phyloP scores from a whole-genome alignment of 2,113 vertebrate species.

The Cyanistes caeruleus region DNA sequence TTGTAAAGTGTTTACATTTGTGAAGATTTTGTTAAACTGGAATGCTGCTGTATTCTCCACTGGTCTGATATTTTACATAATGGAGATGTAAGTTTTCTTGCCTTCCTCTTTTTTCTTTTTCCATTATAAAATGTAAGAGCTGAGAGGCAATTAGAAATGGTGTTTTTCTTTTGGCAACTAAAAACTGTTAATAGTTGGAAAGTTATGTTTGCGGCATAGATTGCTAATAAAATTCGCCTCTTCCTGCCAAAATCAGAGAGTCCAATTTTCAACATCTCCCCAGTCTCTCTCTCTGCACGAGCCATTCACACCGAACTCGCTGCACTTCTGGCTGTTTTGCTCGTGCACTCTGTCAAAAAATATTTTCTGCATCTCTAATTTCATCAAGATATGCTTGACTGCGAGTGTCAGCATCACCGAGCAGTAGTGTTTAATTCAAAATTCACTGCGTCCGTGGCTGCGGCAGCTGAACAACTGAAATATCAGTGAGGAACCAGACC shows the following conservation, averaged over 20 bases:
- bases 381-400: conserved; percentile 76
- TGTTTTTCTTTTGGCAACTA: conserved; percentile 72
- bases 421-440: conserved; percentile 67
- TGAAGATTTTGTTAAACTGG: neutral
- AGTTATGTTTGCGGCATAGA: conserved; percentile 73
- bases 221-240: conserved; percentile 77
- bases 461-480: conserved; percentile 57
- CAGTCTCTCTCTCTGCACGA: conserved; percentile 43
- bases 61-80: neutral
- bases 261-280: conserved; percentile 76
- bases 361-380: conserved; percentile 80
- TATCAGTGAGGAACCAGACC: conserved; percentile 64
- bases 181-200: conserved; percentile 74
- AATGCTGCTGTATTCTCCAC: neutral
- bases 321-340: conserved; percentile 71
- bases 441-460: neutral
- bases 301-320: conserved; percentile 40
- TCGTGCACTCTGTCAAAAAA: conserved; percentile 72
- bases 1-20: neutral
- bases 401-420: conserved; percentile 65
- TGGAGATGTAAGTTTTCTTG: conserved; percentile 18
- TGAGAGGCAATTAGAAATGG: conserved; percentile 69
- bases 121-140: neutral
- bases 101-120: neutral
- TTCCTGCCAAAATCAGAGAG: conserved; percentile 76